Evolutionary conservation across 2,797 vertebrate genomes (phyloP).

Genomic region (Pangasius larnaudii): DNA sequence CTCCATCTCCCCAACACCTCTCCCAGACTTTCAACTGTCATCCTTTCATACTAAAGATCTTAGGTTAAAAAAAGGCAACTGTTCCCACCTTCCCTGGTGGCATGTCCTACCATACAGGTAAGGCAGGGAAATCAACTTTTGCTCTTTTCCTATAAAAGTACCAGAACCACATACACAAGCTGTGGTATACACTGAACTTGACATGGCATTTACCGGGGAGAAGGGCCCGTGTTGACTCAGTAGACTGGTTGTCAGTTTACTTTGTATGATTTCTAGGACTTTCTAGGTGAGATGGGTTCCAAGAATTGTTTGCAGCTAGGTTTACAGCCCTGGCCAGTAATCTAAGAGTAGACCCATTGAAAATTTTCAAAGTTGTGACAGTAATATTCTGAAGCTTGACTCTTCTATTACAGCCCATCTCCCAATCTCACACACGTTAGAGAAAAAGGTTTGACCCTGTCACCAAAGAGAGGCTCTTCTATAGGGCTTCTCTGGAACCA

Average conservation of each 20-base stretch:
- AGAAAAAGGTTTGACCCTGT: slow-evolving; percentile 41
- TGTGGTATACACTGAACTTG: background rate
- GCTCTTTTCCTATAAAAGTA: slow-evolving; percentile 21
- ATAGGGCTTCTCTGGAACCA: background rate
- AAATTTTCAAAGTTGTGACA: slow-evolving; percentile 30
- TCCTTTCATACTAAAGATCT: background rate
- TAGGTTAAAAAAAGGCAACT: slow-evolving; percentile 14
- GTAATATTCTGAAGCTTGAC: slow-evolving; percentile 32
- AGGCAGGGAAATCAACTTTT: slow-evolving; percentile 7
- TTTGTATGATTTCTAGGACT: slow-evolving; percentile 22
- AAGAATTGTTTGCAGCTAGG: slow-evolving; percentile 25
- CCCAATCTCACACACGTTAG: background rate
- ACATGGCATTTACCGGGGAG: slow-evolving; percentile 26
- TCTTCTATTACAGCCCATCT: slow-evolving; percentile 20
- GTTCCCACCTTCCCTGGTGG: slow-evolving; percentile 9
- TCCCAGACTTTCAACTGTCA: background rate
- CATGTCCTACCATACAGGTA: slow-evolving; percentile 4
- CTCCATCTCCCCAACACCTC: slow-evolving; percentile 13
- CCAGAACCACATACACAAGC: background rate
- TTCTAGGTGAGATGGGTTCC: background rate
- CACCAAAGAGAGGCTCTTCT: slow-evolving; percentile 7
- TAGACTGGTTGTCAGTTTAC: slow-evolving; percentile 23
- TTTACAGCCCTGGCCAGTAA: slow-evolving; percentile 32
- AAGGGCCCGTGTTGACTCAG: slow-evolving; percentile 5
- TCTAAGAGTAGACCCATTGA: slow-evolving; percentile 19